Evolutionary conservation across 2,797 vertebrate genomes (phyloP).

Genomic region (Lagodon rhomboides): DNA sequence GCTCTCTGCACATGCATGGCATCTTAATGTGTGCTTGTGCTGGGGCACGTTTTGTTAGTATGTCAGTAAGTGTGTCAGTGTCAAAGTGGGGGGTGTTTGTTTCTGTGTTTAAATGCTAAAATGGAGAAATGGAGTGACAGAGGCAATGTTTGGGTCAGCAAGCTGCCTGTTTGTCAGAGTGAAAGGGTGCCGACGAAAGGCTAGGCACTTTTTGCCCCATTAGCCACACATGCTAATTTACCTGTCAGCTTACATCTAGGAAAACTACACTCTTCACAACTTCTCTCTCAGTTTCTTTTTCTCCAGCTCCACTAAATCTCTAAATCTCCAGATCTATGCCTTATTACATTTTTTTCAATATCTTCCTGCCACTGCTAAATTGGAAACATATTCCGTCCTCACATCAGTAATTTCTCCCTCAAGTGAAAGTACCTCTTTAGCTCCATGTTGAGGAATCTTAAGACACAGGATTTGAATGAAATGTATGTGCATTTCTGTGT

Average conservation of each 20-base stretch:
- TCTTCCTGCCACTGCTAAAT: constrained; percentile 37
- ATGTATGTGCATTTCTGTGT: constrained; percentile 35
- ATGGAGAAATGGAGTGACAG: constrained; percentile 56
- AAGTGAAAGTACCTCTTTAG: constrained; percentile 47
- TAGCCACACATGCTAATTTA: constrained; percentile 78
- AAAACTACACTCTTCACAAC: constrained; percentile 24
- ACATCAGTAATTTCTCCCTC: constrained; percentile 40
- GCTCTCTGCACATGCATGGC: not conserved
- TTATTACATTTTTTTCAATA: constrained; percentile 35
- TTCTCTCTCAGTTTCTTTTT: constrained; percentile 9
- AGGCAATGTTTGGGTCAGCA: constrained; percentile 65
- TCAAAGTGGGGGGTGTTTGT: constrained; percentile 37
- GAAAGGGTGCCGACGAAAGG: constrained; percentile 60
- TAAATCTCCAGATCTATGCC: constrained; percentile 17
- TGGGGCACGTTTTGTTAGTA: constrained; percentile 25
- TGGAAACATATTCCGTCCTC: constrained; percentile 36
- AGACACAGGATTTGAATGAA: constrained; percentile 46
- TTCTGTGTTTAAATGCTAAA: constrained; percentile 59
- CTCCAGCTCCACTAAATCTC: constrained; percentile 4
- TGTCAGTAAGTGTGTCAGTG: constrained; percentile 27
- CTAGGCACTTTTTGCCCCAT: constrained; percentile 64
- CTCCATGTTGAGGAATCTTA: constrained; percentile 36
- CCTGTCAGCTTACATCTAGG: constrained; percentile 65
- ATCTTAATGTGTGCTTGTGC: constrained; percentile 16
- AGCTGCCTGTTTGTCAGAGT: constrained; percentile 69